These are phyloP conservation scores for Cirrhinus molitorella DNA, from an alignment of 2,797 vertebrate species.

Conservation along the genomic window DNA sequence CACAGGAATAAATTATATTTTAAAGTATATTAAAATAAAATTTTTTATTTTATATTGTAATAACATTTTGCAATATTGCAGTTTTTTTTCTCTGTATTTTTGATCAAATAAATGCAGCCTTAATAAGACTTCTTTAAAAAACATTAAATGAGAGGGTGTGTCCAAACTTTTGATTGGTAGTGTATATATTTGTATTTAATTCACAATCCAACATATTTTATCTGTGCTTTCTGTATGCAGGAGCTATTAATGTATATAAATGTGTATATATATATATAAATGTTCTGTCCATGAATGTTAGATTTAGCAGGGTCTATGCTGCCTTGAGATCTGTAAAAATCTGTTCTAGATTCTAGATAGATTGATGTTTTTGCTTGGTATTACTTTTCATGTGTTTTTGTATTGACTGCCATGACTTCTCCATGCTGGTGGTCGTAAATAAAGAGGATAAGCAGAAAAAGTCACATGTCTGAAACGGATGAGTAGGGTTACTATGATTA, in stretches of 20 bases:
- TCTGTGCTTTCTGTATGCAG: neutral
- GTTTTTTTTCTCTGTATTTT: too few relatives aligned
- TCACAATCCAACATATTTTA: neutral
- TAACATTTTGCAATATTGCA: too few relatives aligned
- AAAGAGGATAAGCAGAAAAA: neutral
- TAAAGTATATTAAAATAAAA: too few relatives aligned
- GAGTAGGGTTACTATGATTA: constrained; percentile 79
- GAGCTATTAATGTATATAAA: neutral
- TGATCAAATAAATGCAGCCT: too few relatives aligned
- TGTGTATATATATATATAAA: neutral
- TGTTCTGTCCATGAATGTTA: neutral
- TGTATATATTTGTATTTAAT: neutral
- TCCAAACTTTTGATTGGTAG: too few relatives aligned
- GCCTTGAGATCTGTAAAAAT: neutral
- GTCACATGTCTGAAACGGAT: constrained; percentile 68
- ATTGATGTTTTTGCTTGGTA: neutral
- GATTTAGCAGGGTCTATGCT: neutral
- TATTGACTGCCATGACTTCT: neutral
- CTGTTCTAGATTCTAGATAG: neutral
- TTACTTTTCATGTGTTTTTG: neutral
- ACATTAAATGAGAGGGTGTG: too few relatives aligned
- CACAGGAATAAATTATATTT: too few relatives aligned
- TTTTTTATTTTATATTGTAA: too few relatives aligned
- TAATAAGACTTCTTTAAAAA: too few relatives aligned
- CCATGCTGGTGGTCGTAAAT: neutral